These are phyloP conservation scores for Natator depressus DNA, from an alignment of 2,113 vertebrate species.

Conservation along the genomic window DNA sequence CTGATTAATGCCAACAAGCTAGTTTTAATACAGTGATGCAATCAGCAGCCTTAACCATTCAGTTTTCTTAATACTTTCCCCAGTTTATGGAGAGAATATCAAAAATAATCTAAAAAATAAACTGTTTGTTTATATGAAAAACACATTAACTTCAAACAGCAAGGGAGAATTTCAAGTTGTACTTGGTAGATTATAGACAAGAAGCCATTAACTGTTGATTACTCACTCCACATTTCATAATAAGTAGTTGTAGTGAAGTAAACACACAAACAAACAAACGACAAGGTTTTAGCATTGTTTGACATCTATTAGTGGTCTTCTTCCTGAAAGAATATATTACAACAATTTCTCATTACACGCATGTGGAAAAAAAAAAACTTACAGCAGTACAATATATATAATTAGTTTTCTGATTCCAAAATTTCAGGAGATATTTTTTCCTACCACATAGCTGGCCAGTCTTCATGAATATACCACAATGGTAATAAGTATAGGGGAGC, in stretches of 20 bases:
- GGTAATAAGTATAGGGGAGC: rapidly evolving
- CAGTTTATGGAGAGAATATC: not conserved
- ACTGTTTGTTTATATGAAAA: not conserved
- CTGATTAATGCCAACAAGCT: slow-evolving; percentile 70
- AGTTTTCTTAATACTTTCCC: slow-evolving; percentile 33
- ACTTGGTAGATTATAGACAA: not conserved
- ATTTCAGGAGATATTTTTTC: not conserved
- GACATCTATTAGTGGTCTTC: not conserved
- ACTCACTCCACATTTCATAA: not conserved
- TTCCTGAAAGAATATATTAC: not conserved
- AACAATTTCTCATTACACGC: not conserved
- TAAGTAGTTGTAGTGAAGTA: not conserved
- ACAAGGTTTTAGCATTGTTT: not conserved
- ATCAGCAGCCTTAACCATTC: slow-evolving; percentile 43
- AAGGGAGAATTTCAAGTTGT: not conserved
- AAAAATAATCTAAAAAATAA: slow-evolving; percentile 21
- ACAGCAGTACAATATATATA: not conserved
- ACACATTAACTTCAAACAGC: not conserved
- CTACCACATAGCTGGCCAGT: not conserved
- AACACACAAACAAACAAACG: not conserved
- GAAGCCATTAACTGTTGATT: not conserved
- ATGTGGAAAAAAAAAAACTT: not conserved
- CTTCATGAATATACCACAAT: not conserved
- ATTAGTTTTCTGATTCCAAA: not conserved
- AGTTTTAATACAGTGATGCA: slow-evolving; percentile 60